phyloP scores from a whole-genome alignment of 2,113 vertebrate genomes.

The Misgurnus mizolepis region DNA sequence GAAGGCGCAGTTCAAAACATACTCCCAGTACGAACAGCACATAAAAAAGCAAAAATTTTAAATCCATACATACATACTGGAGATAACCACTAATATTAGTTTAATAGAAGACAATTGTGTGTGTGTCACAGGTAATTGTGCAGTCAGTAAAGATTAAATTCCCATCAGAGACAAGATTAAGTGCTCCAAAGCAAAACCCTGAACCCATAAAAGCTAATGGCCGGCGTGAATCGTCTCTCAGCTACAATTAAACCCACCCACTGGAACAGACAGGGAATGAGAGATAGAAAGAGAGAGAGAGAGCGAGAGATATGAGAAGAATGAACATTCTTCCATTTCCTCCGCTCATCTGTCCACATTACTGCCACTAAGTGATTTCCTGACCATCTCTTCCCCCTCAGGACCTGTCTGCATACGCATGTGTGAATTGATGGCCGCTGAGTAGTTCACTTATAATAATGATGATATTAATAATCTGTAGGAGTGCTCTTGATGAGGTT shows the following conservation, averaged over 20 bases:
- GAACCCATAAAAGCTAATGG: slow-evolving; percentile 60
- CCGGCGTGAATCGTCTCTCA: slow-evolving; percentile 47
- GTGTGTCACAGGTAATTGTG: slow-evolving; percentile 34
- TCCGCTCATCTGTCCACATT: slow-evolving; percentile 29
- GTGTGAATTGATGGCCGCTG: slow-evolving; percentile 11
- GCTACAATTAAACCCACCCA: slow-evolving; percentile 47
- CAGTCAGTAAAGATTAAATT: slow-evolving; percentile 36
- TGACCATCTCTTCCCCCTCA: slow-evolving; percentile 19
- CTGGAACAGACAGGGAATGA: slow-evolving; percentile 23
- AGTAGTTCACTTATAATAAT: slow-evolving; percentile 17
- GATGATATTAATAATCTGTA: slow-evolving; percentile 26
- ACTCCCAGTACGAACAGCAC: too few species aligned
- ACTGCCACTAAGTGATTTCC: slow-evolving; percentile 28
- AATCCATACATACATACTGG: neutral
- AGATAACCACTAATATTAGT: neutral
- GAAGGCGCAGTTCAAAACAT: too few species aligned
- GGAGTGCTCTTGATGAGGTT: neutral
- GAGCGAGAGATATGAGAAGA: slow-evolving; percentile 11
- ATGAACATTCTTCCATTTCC: slow-evolving; percentile 22
- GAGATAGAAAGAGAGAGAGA: slow-evolving; percentile 16
- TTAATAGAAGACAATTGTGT: neutral
- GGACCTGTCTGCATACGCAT: slow-evolving; percentile 2
- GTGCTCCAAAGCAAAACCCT: slow-evolving; percentile 58
- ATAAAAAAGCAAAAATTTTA: too few species aligned
- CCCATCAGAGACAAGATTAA: slow-evolving; percentile 53